Evolutionary conservation across 1,140 invertebrate species (phyloP).

Genomic region (Phocides pigmalion): DNA sequence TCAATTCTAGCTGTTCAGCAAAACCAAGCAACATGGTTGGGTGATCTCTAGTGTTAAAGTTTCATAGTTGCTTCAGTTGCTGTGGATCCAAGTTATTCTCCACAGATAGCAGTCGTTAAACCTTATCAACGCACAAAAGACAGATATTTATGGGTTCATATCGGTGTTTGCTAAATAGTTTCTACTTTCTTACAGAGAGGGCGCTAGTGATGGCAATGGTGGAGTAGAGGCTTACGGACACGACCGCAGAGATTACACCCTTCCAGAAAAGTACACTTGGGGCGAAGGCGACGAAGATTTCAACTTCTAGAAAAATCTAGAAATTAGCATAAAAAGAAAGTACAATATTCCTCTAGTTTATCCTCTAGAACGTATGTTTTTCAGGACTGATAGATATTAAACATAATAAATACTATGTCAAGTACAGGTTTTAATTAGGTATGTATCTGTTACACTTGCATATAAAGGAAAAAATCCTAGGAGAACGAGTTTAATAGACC

Average conservation of each 20-base stretch:
- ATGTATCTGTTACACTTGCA: too few species aligned
- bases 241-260: conserved; percentile 69
- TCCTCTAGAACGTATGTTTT: conserved; percentile 17
- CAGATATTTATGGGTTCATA: too few species aligned
- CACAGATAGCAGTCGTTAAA: too few species aligned
- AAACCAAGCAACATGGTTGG: too few species aligned
- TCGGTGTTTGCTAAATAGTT: background rate
- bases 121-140: too few species aligned
- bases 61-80: too few species aligned
- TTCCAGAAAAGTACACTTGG: conserved; percentile 76
- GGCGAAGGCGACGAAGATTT: conserved; percentile 69
- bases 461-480: too few species aligned
- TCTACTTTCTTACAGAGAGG: conserved; percentile 55
- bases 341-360: background rate
- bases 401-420: conserved; percentile 1
- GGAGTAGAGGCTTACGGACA: conserved; percentile 73
- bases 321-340: conserved; percentile 18
- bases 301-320: conserved; percentile 48
- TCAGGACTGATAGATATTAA: conserved; percentile 44
- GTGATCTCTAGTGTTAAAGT: too few species aligned
- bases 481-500: too few species aligned
- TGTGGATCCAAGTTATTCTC: too few species aligned
- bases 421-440: too few species aligned
- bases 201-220: conserved; percentile 66
- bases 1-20: too few species aligned